Evolutionary conservation across 1,140 invertebrate species (phyloP), one percentile per base, ranked within the genome.

Genomic region (Diachasma alloeum): DNA sequence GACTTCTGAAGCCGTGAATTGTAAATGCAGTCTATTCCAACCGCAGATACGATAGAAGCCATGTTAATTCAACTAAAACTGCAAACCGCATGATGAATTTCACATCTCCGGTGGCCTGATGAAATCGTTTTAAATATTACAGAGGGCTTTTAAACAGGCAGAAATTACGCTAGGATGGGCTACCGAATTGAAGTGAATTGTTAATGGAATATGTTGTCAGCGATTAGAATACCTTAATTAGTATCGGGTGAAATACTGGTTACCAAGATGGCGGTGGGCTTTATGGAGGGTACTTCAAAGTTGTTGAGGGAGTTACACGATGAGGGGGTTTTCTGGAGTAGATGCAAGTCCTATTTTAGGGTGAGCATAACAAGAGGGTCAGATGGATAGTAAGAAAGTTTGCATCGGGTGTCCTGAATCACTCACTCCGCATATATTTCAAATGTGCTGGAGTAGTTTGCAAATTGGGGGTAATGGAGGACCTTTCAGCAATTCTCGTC

Each of bases 261-360:
- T 19, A 19, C 59, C 2, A 63, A 63, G 59, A 63, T 63, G 59
- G 59, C 24, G 59, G 24, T 22, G 24, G 22, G 24, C 22, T 63
- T 63, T 63, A 63, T 63, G 59, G 59, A 63, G 22, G 59, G 59
- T 63, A 24, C 59, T 63, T 63, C 22, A 63, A 63, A 63, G 59
- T 63, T 63, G 59, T 63, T 63, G 59, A 63, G 48, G n/a, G 48
- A 63, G 59, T 63, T 26, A 26, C 24, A 63, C 11, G 24, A 63
- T n/a, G 59, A 26, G 24, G 19, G 59, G 24, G 48, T 4, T 26
- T 31, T 63, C 22, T 24, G 59, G 24, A 63, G 59, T 63, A 15
- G 59, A 63, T 63, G 59, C 15, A 63, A 63, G 59, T 63, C 26
- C 22, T 63, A 63, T 63, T 63, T 26, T 63, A 31, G 59, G 24